Conservation (phyloP, 2,888 invertebrate genomes). For the Tricholauxania praeusta region DNA sequence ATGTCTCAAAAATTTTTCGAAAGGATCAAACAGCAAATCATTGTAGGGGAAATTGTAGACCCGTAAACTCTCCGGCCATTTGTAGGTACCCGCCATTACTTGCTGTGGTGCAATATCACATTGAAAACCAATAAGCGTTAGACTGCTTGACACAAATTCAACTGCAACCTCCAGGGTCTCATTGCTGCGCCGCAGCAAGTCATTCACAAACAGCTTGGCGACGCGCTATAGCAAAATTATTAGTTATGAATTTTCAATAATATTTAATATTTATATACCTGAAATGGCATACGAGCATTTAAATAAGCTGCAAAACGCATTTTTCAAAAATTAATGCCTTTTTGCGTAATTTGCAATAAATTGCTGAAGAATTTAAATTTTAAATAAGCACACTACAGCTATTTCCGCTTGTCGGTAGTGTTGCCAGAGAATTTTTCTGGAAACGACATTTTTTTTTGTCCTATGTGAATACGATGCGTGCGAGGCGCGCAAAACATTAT, state of each 20-base stretch:
- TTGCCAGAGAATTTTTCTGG: too few relatives aligned
- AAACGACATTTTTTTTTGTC: too few relatives aligned
- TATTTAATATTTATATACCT: slow-evolving; percentile 4
- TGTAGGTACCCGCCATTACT: slow-evolving; percentile 22
- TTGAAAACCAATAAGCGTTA: slow-evolving; percentile 37
- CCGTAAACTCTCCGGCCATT: slow-evolving; percentile 43
- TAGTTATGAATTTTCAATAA: neutral
- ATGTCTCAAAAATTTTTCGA: slow-evolving; percentile 38
- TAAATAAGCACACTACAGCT: neutral
- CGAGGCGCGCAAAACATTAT: too few relatives aligned
- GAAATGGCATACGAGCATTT: neutral
- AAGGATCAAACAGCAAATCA: slow-evolving; percentile 27
- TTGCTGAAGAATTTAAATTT: slow-evolving; percentile 1
- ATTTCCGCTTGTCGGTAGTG: too few relatives aligned
- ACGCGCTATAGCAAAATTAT: slow-evolving; percentile 4
- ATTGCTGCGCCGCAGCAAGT: neutral
- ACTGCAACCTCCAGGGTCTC: slow-evolving; percentile 30
- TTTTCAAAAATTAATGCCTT: neutral
- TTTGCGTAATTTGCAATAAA: too few relatives aligned
- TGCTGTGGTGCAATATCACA: slow-evolving; percentile 38
- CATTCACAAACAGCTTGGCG: neutral
- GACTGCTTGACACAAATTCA: slow-evolving; percentile 38
- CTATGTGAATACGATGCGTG: too few relatives aligned
- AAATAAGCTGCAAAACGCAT: slow-evolving; percentile 21
- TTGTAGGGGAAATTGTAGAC: slow-evolving; percentile 43